These are phyloP conservation scores for Chroicocephalus ridibundus DNA, from an alignment of 2,113 vertebrate genomes.

Conservation along the genomic window DNA sequence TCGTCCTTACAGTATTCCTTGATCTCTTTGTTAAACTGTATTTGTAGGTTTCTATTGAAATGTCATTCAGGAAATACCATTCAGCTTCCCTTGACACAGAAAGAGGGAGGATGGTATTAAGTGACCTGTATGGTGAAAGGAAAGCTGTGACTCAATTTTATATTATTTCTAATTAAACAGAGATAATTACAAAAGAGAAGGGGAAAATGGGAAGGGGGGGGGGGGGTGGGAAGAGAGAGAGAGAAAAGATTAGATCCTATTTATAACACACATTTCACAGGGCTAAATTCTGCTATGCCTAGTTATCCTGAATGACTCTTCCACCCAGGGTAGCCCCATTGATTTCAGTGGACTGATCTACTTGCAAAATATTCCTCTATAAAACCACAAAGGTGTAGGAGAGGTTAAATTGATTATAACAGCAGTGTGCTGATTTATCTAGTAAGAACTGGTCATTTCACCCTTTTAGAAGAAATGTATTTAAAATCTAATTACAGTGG, in stretches of 20 bases:
- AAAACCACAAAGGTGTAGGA: neutral
- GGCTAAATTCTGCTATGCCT: neutral
- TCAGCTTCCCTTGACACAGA: neutral
- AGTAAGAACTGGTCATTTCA: neutral
- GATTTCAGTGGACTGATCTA: neutral
- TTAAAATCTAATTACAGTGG: conserved; percentile 16
- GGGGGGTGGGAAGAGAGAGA: neutral
- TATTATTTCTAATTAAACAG: conserved; percentile 55
- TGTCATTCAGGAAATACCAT: conserved; percentile 61
- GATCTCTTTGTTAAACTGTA: conserved; percentile 70
- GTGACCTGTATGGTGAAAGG: neutral
- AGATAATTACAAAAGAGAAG: neutral
- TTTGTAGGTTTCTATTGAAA: conserved; percentile 70
- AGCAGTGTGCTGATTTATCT: neutral
- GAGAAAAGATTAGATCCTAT: neutral
- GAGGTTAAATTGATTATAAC: conserved; percentile 9
- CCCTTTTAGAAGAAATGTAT: neutral
- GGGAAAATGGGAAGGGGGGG: neutral
- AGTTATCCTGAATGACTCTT: neutral
- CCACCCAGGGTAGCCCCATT: neutral
- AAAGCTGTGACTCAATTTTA: conserved; percentile 36
- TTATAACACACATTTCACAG: conserved; percentile 1
- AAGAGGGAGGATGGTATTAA: neutral
- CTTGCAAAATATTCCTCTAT: neutral
- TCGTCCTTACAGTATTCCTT: conserved; percentile 51